phyloP scores from a whole-genome alignment of 2,888 invertebrate species.

The Rhaphigaster nebulosa region DNA sequence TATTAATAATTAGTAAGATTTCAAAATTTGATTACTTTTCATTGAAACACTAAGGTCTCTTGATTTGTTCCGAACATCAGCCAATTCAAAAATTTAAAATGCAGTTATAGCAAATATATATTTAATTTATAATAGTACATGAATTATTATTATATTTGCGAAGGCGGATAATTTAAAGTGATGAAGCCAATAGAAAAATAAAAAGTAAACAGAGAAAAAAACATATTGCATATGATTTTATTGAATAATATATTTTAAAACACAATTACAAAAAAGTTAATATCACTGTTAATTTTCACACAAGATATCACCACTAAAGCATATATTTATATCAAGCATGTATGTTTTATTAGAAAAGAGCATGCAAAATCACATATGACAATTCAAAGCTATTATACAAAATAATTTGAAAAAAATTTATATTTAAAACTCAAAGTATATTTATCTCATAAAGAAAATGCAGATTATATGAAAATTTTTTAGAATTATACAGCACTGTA shows the following conservation, averaged over 20 bases:
- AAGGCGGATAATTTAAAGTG: not conserved
- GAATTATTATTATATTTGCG: not conserved
- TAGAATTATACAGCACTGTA: slow-evolving; percentile 21
- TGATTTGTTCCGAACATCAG: too few relatives aligned
- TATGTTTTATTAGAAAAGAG: not conserved
- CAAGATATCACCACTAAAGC: not conserved
- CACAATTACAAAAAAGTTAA: not conserved
- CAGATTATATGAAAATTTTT: not conserved
- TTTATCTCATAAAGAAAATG: not conserved
- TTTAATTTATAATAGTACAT: not conserved
- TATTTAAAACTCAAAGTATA: not conserved
- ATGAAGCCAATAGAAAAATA: not conserved
- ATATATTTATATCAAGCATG: not conserved
- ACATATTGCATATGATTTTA: not conserved
- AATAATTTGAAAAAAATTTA: not conserved
- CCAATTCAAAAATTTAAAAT: too few relatives aligned
- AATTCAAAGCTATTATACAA: not conserved
- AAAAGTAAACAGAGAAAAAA: not conserved
- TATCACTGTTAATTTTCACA: not conserved
- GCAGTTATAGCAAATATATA: too few relatives aligned
- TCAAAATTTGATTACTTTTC: too few relatives aligned
- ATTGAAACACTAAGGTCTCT: too few relatives aligned
- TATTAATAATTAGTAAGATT: too few relatives aligned
- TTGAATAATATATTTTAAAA: not conserved
- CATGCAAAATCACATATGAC: slow-evolving; percentile 1